Evolutionary conservation across 2,797 vertebrate species (phyloP).

Genomic region (Rousettus madagascariensis): DNA sequence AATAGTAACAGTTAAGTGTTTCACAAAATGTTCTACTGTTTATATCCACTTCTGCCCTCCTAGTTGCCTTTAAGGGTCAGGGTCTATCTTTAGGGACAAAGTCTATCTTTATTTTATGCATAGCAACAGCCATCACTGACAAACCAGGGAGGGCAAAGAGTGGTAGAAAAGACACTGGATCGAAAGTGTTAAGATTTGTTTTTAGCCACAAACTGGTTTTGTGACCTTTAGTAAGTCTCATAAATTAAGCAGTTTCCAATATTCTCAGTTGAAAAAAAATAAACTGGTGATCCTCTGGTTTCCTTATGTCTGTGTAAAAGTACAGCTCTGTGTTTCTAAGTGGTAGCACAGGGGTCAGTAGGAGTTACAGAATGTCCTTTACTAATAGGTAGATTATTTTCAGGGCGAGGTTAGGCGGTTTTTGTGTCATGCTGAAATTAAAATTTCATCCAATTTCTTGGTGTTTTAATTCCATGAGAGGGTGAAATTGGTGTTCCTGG

Average conservation of each 20-base stretch:
- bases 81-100: not conserved
- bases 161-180: slow-evolving; percentile 14
- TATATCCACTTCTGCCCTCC: slow-evolving; percentile 18
- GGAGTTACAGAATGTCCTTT: not conserved
- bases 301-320: not conserved
- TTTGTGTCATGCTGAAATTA: not conserved
- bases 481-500: not conserved
- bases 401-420: not conserved
- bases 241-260: not conserved
- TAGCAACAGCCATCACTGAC: not conserved
- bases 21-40: slow-evolving; percentile 61
- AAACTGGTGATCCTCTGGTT: not conserved
- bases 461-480: not conserved
- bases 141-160: not conserved
- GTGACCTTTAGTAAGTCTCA: slow-evolving; percentile 25
- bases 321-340: not conserved
- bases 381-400: not conserved
- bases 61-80: slow-evolving; percentile 42
- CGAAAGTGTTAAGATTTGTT: slow-evolving; percentile 29
- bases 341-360: not conserved
- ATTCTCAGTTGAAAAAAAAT: not conserved
- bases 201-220: slow-evolving; percentile 46
- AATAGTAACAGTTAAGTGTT: slow-evolving; percentile 65
- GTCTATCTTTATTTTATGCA: slow-evolving; percentile 61
- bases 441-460: slow-evolving; percentile 1